phyloP scores from a whole-genome alignment of 2,888 invertebrate genomes.

The Epinotia bilunana region DNA sequence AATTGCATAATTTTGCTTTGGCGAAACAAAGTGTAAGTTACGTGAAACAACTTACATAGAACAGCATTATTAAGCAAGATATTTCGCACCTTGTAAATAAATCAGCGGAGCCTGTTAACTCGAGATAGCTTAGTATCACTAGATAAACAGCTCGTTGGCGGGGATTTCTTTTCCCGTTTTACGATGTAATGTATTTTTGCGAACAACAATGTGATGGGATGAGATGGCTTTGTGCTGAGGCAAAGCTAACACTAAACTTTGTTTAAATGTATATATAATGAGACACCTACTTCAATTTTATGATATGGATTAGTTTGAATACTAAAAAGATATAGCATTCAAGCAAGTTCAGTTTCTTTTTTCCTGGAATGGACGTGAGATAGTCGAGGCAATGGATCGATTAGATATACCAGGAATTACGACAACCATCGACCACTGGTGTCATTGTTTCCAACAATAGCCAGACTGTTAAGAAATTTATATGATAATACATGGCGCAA shows the following conservation, averaged over 20 bases:
- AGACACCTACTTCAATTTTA: neutral
- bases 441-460: neutral
- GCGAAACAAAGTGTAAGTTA: neutral
- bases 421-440: neutral
- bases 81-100: slow-evolving; percentile 40
- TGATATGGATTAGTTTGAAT: neutral
- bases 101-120: slow-evolving; percentile 38
- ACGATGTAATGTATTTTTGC: slow-evolving; percentile 50
- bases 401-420: slow-evolving; percentile 7
- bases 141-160: slow-evolving; percentile 48
- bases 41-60: neutral
- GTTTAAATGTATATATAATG: slow-evolving; percentile 19
- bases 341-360: neutral
- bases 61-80: slow-evolving; percentile 24
- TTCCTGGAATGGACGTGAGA: neutral
- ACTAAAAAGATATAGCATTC: neutral
- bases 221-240: slow-evolving; percentile 40
- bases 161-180: slow-evolving; percentile 53
- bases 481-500: slow-evolving; percentile 17
- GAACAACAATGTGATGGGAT: slow-evolving; percentile 47
- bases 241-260: slow-evolving; percentile 42
- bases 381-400: neutral
- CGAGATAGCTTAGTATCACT: slow-evolving; percentile 46
- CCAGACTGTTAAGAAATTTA: neutral
- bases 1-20: no score